Percentiles rank a stretch among this genome's conserved stretches.
phyloP scores from a whole-genome alignment of 1,140 invertebrate species.

The Goniozus legneri region DNA sequence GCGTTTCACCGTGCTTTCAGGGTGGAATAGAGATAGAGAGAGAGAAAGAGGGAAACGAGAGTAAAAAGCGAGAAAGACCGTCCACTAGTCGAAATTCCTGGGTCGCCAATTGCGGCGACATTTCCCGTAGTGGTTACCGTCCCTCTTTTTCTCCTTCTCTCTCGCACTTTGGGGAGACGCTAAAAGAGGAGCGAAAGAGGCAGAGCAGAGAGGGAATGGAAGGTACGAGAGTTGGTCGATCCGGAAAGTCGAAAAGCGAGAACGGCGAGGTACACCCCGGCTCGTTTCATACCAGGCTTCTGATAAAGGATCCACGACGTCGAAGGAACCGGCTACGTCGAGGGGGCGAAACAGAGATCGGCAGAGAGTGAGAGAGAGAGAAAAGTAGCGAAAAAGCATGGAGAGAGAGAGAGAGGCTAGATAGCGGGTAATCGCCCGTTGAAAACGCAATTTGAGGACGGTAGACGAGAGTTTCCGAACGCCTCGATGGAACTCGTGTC shows the following conservation, averaged over 20 bases:
- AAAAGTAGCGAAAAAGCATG: neutral
- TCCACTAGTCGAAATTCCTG: no score
- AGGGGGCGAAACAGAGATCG: no score
- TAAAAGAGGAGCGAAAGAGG: neutral
- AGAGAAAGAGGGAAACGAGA: no score
- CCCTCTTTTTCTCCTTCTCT: neutral
- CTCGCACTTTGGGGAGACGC: neutral
- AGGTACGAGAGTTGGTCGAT: neutral
- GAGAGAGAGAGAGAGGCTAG: constrained; percentile 3
- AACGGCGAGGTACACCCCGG: neutral
- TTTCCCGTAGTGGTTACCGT: constrained; percentile 13
- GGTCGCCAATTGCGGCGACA: constrained; percentile 14
- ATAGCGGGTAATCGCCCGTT: constrained; percentile 23
- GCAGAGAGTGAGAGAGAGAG: constrained; percentile 9
- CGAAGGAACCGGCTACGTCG: no score
- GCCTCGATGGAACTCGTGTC: no score
- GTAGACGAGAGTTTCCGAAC: no score
- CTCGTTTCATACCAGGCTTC: constrained; percentile 8
- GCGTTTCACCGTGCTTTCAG: no score
- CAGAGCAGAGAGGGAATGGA: neutral
- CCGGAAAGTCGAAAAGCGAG: neutral
- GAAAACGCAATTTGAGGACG: constrained; percentile 23
- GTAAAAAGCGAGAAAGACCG: no score
- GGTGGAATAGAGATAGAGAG: no score
- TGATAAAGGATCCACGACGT: constrained; percentile 12